phyloP scores from a whole-genome alignment of 2,113 vertebrate species.

The Carlito syrichta region DNA sequence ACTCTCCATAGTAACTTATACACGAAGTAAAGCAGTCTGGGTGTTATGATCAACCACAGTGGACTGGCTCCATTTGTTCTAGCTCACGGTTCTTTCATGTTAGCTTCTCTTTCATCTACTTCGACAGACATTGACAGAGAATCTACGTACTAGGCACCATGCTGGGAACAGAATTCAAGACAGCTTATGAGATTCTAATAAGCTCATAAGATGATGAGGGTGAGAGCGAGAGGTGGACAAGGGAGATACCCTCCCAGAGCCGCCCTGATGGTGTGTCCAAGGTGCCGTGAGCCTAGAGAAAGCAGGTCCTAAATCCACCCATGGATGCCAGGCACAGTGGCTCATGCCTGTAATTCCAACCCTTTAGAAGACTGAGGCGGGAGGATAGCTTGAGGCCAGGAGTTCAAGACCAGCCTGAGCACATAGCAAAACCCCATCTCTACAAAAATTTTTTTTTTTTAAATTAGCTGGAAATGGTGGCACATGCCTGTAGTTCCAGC shows the following conservation, averaged over 20 bases:
- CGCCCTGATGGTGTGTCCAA: background rate
- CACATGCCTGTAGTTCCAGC: no score
- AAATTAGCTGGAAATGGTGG: no score
- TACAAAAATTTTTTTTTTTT: no score
- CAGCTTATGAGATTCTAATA: background rate
- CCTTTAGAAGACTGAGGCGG: no score
- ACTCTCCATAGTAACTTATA: background rate
- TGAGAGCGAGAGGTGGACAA: background rate
- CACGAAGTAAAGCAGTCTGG: background rate
- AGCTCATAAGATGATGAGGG: background rate
- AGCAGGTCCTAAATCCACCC: background rate
- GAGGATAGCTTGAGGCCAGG: no score
- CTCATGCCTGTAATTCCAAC: no score
- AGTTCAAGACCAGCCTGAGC: no score
- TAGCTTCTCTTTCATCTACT: constrained; percentile 4
- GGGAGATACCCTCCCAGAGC: background rate
- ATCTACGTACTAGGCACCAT: background rate
- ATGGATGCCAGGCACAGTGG: no score
- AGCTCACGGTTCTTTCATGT: background rate
- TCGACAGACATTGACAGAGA: background rate
- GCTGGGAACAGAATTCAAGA: background rate
- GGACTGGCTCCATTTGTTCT: background rate
- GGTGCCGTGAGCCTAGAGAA: background rate
- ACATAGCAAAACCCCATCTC: no score
- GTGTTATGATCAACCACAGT: background rate